Evolutionary conservation across 2,888 invertebrate genomes (phyloP).

Genomic region (Therioaphis trifolii): DNA sequence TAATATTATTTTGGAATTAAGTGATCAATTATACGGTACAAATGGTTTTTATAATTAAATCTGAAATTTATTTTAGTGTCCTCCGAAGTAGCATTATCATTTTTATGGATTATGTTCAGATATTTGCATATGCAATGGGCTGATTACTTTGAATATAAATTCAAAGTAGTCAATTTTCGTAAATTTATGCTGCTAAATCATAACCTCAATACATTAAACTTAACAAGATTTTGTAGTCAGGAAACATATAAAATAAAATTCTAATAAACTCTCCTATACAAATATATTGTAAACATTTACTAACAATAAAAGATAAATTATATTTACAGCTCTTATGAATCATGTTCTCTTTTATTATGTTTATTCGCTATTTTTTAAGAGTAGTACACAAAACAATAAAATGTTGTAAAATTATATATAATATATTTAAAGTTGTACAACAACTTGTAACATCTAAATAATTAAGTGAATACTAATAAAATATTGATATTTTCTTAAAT

Average conservation of each 20-base stretch:
- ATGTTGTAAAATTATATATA: no score
- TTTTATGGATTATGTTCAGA: not conserved
- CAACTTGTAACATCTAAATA: no score
- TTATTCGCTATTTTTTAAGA: no score
- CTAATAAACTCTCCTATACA: not conserved
- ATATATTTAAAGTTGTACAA: no score
- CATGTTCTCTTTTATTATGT: no score
- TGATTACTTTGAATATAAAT: not conserved
- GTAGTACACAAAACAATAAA: no score
- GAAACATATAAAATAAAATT: not conserved
- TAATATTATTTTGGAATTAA: not conserved
- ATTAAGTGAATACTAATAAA: no score
- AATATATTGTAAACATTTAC: not conserved
- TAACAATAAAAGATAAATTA: not conserved
- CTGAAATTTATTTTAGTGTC: not conserved
- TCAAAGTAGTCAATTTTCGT: conserved; percentile 1
- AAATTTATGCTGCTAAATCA: conserved; percentile 2
- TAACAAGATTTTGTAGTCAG: not conserved
- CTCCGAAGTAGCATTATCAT: not conserved
- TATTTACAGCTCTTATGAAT: not conserved
- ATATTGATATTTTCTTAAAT: no score
- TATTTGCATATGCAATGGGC: conserved; percentile 1
- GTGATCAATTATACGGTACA: not conserved
- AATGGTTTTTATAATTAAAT: conserved; percentile 1
- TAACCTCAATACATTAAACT: not conserved